Conservation (phyloP, 2,797 vertebrate genomes). For the Karalla daura region DNA sequence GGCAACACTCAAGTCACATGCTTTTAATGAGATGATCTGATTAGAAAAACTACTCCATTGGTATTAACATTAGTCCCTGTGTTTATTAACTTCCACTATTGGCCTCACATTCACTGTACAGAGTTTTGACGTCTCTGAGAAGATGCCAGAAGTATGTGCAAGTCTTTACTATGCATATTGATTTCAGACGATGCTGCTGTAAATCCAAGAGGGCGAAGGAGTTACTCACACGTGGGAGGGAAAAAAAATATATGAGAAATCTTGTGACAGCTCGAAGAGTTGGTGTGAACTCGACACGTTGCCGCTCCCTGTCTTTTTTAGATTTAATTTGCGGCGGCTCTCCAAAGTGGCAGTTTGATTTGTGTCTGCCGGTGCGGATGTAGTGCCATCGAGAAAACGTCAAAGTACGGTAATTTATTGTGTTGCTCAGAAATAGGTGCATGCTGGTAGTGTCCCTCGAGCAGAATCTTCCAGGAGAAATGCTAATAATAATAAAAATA, state of each 20-base stretch:
- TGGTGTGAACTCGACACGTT: not conserved
- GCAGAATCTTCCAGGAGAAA: not conserved
- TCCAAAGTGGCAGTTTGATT: not conserved
- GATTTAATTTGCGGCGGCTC: not conserved
- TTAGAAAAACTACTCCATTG: too few relatives aligned
- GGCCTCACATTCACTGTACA: too few relatives aligned
- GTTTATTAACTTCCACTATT: too few relatives aligned
- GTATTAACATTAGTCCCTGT: too few relatives aligned
- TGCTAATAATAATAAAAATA: not conserved
- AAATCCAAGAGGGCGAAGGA: not conserved
- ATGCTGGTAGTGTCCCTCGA: not conserved
- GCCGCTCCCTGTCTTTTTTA: not conserved
- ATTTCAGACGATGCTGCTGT: not conserved
- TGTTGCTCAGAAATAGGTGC: not conserved
- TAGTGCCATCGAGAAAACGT: not conserved
- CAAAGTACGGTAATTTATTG: not conserved
- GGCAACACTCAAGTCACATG: too few relatives aligned
- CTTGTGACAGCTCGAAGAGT: not conserved
- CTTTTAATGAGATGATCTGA: too few relatives aligned
- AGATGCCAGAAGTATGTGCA: not conserved
- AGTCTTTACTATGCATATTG: constrained; percentile 5
- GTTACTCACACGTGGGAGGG: not conserved
- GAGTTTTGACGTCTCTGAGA: not conserved
- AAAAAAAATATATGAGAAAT: not conserved
- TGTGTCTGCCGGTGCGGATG: not conserved